These are phyloP conservation scores for Crossaster papposus DNA, from an alignment of 53 echinoderm and acorn worm species.

Conservation along the genomic window DNA sequence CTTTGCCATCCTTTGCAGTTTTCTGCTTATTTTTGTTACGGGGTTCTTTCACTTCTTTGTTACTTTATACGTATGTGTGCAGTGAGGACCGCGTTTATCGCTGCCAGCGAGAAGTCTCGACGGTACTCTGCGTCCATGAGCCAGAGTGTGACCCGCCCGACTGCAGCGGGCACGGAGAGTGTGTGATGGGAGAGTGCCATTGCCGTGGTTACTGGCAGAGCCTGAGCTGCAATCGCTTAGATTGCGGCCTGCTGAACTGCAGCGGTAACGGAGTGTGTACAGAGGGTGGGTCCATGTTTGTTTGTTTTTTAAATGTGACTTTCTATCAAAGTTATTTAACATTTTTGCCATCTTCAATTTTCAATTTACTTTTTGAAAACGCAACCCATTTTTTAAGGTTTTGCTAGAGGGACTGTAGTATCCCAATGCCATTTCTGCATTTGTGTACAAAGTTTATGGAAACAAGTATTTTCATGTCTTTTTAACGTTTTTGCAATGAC, in stretches of 20 bases:
- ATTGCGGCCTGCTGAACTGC: constrained; percentile 80
- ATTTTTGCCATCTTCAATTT: too few relatives aligned
- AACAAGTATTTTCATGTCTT: too few relatives aligned
- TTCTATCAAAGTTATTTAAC: neutral
- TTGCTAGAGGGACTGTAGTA: too few relatives aligned
- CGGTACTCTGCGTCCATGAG: constrained; percentile 89
- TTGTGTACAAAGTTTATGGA: too few relatives aligned
- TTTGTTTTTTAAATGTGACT: neutral
- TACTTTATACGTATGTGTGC: neutral
- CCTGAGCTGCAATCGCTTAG: constrained; percentile 64
- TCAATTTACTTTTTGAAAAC: too few relatives aligned
- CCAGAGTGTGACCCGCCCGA: constrained; percentile 77
- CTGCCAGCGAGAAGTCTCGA: constrained; percentile 85
- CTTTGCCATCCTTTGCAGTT: too few relatives aligned
- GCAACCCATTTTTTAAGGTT: too few relatives aligned
- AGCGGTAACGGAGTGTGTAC: constrained; percentile 81
- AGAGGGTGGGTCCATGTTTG: constrained; percentile 57
- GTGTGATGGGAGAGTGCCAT: constrained; percentile 82
- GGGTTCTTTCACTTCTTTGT: neutral
- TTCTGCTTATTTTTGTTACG: too few relatives aligned
- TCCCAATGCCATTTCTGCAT: too few relatives aligned
- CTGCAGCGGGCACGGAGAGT: constrained; percentile 88
- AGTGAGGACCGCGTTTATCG: constrained; percentile 71
- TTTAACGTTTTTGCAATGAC: too few relatives aligned
- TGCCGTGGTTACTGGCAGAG: constrained; percentile 92